Evolutionary conservation across 2,888 invertebrate genomes (phyloP), one percentile per base, ranked within the genome.

Genomic region (Tetragonisca angustula): DNA sequence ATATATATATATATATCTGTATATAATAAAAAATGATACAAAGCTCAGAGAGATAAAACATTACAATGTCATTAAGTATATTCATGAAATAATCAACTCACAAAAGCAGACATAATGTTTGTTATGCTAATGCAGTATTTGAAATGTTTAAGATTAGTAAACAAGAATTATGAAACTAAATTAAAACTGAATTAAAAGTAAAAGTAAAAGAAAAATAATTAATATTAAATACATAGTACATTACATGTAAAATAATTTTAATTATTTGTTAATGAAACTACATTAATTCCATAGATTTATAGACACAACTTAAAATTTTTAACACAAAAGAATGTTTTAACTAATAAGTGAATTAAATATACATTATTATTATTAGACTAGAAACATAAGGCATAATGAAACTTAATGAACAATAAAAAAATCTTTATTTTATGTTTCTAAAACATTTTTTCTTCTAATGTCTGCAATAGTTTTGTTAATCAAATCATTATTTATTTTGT

Each of bases 341-440:
- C 81, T 62, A 62, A 65, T 24, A 65, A 73, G 49, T 77, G 62
- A 56, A 84, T 68, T 77, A 85, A 84, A 76, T 72, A 73, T 84
- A 85, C 43, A 72, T 77, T 77, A 73, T 62, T 76, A 74, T 85
- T 68, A 80, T 62, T 80, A 76, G 87, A 87, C 87, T 87, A 87
- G 87, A 87, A 82, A 87, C 56, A 64, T 78, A 73, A 78, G 74
- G 72, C 65, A 82, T 75, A 87, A 78, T 64, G 71, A 84, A 80
- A 72, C 62, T 79, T 84, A 81, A 69, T 74, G 64, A 75, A 82
- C 62, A 70, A 74, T 67, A 50, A 19, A 61, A 84, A 65, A 69
- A 70, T 81, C 21, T 76, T 62, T 59, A 21, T 54, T 69, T 75
- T 62, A 71, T 81, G 71, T 75, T 84, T 76, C 27, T 75, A 74